A percentile compares a stretch with the other conserved stretches of the same genome.
These are phyloP conservation scores for Siphonodentalium dalli DNA, from an alignment of 2,888 invertebrate genomes.

Conservation along the genomic window DNA sequence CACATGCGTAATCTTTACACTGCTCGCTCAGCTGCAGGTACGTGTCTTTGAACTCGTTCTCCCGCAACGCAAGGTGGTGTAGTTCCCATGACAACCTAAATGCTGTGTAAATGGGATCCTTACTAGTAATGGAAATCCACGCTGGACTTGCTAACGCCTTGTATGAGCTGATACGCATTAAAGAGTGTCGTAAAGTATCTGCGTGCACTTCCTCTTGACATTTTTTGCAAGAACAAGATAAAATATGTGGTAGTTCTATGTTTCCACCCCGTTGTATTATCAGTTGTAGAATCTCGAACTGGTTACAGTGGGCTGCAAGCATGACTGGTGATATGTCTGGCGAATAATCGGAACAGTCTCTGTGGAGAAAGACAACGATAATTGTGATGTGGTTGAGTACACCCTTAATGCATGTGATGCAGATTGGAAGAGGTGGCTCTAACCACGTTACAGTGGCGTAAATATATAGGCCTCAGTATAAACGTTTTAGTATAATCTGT, in stretches of 20 bases:
- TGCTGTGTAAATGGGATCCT: constrained; percentile 69
- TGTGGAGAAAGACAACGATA: too few relatives aligned
- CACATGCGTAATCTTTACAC: constrained; percentile 69
- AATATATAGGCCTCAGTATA: too few relatives aligned
- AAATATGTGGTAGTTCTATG: constrained; percentile 66
- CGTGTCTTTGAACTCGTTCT: constrained; percentile 69
- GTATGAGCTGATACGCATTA: constrained; percentile 68
- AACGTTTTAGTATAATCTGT: too few relatives aligned
- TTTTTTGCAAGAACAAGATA: constrained; percentile 66
- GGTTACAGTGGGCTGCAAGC: constrained; percentile 69
- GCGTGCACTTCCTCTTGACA: constrained; percentile 65
- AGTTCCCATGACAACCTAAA: constrained; percentile 69
- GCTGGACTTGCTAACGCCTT: constrained; percentile 70
- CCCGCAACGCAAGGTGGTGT: constrained; percentile 66
- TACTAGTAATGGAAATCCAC: constrained; percentile 69
- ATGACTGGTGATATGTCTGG: constrained; percentile 68
- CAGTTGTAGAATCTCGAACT: constrained; percentile 70
- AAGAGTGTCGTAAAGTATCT: constrained; percentile 69
- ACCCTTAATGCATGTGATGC: too few relatives aligned
- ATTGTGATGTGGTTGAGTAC: too few relatives aligned
- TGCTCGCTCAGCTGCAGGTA: constrained; percentile 67
- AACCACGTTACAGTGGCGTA: too few relatives aligned
- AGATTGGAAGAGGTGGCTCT: too few relatives aligned
- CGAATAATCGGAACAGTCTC: constrained; percentile 69
- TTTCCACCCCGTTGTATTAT: constrained; percentile 67